Evolutionary conservation across 1,140 invertebrate genomes (phyloP).

Genomic region (Pomacea maculata): DNA sequence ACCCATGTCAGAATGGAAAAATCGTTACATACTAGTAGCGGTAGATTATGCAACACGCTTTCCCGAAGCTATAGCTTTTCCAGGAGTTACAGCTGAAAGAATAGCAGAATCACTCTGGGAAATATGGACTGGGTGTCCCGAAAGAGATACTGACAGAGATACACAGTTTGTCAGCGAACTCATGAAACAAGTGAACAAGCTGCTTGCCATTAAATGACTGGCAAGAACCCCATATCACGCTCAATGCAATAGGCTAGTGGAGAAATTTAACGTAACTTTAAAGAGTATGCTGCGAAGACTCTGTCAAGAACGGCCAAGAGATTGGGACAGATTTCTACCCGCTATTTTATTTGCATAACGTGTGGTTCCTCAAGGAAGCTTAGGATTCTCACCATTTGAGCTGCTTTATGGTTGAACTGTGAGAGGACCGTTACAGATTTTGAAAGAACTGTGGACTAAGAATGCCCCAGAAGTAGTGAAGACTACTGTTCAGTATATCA

Average conservation of each 20-base stretch:
- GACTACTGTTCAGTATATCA: slow-evolving; percentile 25
- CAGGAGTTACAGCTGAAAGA: slow-evolving; percentile 26
- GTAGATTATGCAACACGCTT: slow-evolving; percentile 43
- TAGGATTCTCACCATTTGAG: slow-evolving; percentile 49
- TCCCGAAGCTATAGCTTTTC: slow-evolving; percentile 37
- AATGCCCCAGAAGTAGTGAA: slow-evolving; percentile 27
- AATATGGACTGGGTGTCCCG: slow-evolving; percentile 64
- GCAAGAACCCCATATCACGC: slow-evolving; percentile 33
- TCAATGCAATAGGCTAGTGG: slow-evolving; percentile 44
- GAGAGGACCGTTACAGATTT: slow-evolving; percentile 42
- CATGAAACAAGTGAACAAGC: slow-evolving; percentile 21
- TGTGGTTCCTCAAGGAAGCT: slow-evolving; percentile 25
- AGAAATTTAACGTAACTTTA: slow-evolving; percentile 49
- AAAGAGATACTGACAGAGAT: slow-evolving; percentile 46
- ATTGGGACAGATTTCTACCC: slow-evolving; percentile 3
- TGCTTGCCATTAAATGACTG: slow-evolving; percentile 25
- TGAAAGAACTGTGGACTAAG: slow-evolving; percentile 49
- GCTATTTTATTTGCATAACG: not conserved
- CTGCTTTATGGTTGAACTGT: slow-evolving; percentile 50
- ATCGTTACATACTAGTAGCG: slow-evolving; percentile 32
- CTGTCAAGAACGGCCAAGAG: not conserved
- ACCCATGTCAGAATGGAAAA: slow-evolving; percentile 29
- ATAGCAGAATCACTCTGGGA: slow-evolving; percentile 37
- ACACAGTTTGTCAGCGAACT: slow-evolving; percentile 32
- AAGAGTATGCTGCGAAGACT: slow-evolving; percentile 9